Evolutionary conservation across 2,113 vertebrate genomes (phyloP), one percentile per base, ranked within the genome.

Genomic region (Carettochelys insculpta): DNA sequence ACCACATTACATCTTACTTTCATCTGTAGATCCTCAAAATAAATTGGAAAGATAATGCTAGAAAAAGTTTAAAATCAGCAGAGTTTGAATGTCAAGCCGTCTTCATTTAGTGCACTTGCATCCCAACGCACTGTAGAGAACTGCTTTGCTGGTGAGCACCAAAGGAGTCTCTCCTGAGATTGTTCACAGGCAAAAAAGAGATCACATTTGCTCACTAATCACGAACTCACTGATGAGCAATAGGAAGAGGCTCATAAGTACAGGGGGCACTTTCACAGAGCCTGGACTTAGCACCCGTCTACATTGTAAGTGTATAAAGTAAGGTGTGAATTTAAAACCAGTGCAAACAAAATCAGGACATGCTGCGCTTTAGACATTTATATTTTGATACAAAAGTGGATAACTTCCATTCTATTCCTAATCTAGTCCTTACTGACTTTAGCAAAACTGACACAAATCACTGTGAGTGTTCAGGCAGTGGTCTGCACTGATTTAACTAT

Each of bases 41-140:
- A 77, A 54, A 78, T 11, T 71, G 0, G 3, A 86, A 86, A 76
- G 5, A 52, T 54, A 85, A 51, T 80, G 50, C 14, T 43, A 76
- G 31, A n/a, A 92, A 83, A 61, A 11, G 0, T 5, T 71, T 5
- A 84, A 93, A 85, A 92, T 1, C 1, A 45, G 25, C 43, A 2
- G 27, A 75, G 5, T 29, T 93, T 87, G 43, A 91, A 88, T 51
- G 12, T 68, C 43, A 27, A 5, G 45, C 5, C 5, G 19, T 27
- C 11, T 85, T 52, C 79, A 31, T 0, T 0, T 48, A 2, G 11
- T 83, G 17, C n/a, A 80, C 3, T 68, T 1, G n/a, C 25, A 8
- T 3, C 1, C 3, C 12, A 3, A 12, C 47, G 22, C 45, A 45
- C 50, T 78, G 1, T 82, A 83, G 19, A 91, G 45, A 81, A 48